Evolutionary conservation across 2,797 vertebrate genomes (phyloP), one percentile per base, ranked within the genome.

Genomic region (Triplophysa yarkandensis): DNA sequence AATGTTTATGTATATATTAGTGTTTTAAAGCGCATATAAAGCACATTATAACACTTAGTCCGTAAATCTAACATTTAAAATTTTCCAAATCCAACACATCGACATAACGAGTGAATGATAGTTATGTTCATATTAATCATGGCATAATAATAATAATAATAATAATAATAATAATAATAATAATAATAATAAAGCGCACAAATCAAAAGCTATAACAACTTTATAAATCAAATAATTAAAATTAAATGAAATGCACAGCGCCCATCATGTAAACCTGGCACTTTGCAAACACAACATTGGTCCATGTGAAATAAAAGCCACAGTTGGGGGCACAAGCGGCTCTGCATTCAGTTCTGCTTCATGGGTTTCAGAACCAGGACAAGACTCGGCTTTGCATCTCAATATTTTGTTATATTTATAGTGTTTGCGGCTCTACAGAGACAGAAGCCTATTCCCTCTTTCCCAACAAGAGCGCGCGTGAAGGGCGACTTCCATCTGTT

Each of bases 391-490:
- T 46, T 67, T 58, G 63, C 52, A 74, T 48, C 41, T 28, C 16
- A 30, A 64, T 48, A 6, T 66, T 66, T 64, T 46, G 62, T 67
- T 66, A 57, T 74, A 57, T 74, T 74, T 57, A 58, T 34, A 46
- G 16, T 13, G 4, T 67, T 74, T 6, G 1, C 11, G 32, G 2
- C 23, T 65, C 36, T 36, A 57, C 27, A 25, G 71, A 66, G 39
- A 21, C 50, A 46, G 19, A 8, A 66, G 50, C 30, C 27, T 74
- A 52, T 58, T 36, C 52, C 14, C 23, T 28, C 41, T 74, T 41
- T 36, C 21, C 25, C 48, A 7, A 44, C 25, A 54, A 63, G 21
- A 52, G 58, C 25, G 3, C 23, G 27, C 19, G 7, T 32, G 27
- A 66, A 57, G 71, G 36, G 17, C 27, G 27, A 57, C 46, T 34